These are phyloP conservation scores for Arvicanthis niloticus DNA, from an alignment of 2,113 vertebrate genomes.

Conservation along the genomic window DNA sequence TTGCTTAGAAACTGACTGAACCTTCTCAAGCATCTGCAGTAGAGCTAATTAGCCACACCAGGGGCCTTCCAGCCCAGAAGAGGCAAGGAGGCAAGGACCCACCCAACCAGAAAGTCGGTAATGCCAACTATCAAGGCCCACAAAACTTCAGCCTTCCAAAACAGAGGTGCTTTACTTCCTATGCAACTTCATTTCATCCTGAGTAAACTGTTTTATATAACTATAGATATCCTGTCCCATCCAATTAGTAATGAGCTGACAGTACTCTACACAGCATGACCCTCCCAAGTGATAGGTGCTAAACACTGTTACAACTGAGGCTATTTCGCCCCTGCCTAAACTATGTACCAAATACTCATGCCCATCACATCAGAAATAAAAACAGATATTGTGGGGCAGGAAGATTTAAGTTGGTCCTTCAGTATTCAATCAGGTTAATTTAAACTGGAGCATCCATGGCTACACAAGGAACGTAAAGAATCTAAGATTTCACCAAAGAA, in stretches of 20 bases:
- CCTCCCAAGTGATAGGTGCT: conserved; percentile 12
- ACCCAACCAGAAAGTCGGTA: neutral
- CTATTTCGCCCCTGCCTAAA: neutral
- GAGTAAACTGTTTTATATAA: conserved; percentile 32
- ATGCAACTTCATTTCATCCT: neutral
- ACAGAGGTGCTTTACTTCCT: neutral
- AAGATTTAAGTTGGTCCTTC: neutral
- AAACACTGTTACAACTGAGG: neutral
- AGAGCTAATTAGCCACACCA: conserved; percentile 34
- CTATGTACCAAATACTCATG: neutral
- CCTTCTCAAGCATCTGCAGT: neutral
- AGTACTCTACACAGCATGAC: neutral
- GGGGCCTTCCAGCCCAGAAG: neutral
- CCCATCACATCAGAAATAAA: neutral
- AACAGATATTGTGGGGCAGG: neutral
- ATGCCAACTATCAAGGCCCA: neutral
- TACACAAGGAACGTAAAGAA: conserved; percentile 6
- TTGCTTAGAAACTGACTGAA: conserved; percentile 48
- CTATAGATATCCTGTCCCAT: neutral
- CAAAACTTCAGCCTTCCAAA: neutral
- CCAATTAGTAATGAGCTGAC: neutral
- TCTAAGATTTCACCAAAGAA: conserved; percentile 14
- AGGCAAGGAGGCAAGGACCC: neutral
- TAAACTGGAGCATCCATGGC: conserved; percentile 37
- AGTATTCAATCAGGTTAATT: conserved; percentile 29